phyloP scores from a whole-genome alignment of 2,888 invertebrate species.

The Tenthredo mesomela region DNA sequence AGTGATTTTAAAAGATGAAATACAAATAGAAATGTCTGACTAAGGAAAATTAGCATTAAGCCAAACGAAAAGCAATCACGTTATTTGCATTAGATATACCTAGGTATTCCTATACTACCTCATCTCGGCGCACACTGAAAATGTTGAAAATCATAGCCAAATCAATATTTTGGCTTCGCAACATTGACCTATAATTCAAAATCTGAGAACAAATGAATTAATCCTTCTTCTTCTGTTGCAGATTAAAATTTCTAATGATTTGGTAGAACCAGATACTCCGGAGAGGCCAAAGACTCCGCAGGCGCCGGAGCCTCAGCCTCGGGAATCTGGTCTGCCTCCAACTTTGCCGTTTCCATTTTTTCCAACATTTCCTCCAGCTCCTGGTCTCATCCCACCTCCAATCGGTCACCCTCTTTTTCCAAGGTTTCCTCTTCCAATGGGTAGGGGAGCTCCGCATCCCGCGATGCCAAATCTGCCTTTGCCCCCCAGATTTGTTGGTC shows the following conservation, averaged over 20 bases:
- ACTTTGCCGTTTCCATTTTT: slow-evolving; percentile 78
- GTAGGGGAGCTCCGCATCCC: slow-evolving; percentile 80
- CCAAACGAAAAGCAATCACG: too few species aligned
- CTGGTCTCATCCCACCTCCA: slow-evolving; percentile 83
- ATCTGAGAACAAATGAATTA: neutral
- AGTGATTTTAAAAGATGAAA: too few species aligned
- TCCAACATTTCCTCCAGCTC: slow-evolving; percentile 77
- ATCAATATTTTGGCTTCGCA: neutral
- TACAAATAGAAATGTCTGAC: too few species aligned
- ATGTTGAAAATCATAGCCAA: neutral
- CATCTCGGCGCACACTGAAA: neutral
- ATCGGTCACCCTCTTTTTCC: slow-evolving; percentile 80
- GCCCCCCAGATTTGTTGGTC: slow-evolving; percentile 81
- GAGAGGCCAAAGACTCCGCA: slow-evolving; percentile 77
- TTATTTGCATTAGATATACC: too few species aligned
- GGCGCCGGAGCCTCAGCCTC: slow-evolving; percentile 67
- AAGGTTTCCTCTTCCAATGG: slow-evolving; percentile 76
- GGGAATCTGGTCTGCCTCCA: slow-evolving; percentile 79
- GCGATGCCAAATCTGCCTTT: slow-evolving; percentile 81
- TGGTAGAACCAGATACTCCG: slow-evolving; percentile 65
- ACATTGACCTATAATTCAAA: neutral
- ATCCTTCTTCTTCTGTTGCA: slow-evolving; percentile 57
- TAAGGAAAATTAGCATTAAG: too few species aligned
- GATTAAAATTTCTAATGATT: slow-evolving; percentile 66
- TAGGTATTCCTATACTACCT: neutral